phyloP scores from a whole-genome alignment of 2,888 invertebrate genomes.

The Sabatieria punctata region DNA sequence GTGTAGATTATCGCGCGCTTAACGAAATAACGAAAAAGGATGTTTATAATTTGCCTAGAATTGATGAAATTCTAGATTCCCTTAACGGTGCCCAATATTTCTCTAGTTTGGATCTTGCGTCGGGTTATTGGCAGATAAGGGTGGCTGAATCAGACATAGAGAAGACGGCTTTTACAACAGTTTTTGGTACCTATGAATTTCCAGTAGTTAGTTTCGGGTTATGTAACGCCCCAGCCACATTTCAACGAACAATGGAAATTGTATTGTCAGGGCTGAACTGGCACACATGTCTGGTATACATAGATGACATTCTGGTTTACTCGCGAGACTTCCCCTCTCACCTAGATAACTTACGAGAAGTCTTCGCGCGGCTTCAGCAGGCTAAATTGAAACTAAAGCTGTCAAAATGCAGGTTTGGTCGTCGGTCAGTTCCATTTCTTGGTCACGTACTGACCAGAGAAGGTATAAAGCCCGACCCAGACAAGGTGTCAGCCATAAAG shows the following conservation, averaged over 20 bases:
- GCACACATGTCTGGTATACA: conserved; percentile 13
- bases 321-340: conserved; percentile 13
- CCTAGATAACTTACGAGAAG: conserved; percentile 8
- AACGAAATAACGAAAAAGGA: too few relatives aligned
- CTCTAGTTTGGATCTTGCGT: conserved; percentile 10
- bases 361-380: conserved; percentile 12
- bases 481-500: not conserved
- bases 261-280: conserved; percentile 12
- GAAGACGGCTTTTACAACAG: conserved; percentile 15
- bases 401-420: conserved; percentile 15
- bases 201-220: conserved; percentile 19
- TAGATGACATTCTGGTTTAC: conserved; percentile 17
- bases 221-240: conserved; percentile 15
- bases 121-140: conserved; percentile 14
- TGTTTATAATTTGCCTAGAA: too few relatives aligned
- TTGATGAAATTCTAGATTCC: too few relatives aligned
- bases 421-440: conserved; percentile 8
- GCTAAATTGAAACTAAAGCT: conserved; percentile 15
- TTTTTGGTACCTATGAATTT: conserved; percentile 16
- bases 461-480: conserved; percentile 3
- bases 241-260: conserved; percentile 16
- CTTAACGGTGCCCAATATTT: too few relatives aligned
- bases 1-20: too few relatives aligned
- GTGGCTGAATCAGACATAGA: conserved; percentile 10
- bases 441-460: conserved; percentile 8